Percentiles rank a stretch among this genome's conserved stretches.
Conservation (phyloP, 2,797 vertebrate species). For the Coregonus ussuriensis region DNA sequence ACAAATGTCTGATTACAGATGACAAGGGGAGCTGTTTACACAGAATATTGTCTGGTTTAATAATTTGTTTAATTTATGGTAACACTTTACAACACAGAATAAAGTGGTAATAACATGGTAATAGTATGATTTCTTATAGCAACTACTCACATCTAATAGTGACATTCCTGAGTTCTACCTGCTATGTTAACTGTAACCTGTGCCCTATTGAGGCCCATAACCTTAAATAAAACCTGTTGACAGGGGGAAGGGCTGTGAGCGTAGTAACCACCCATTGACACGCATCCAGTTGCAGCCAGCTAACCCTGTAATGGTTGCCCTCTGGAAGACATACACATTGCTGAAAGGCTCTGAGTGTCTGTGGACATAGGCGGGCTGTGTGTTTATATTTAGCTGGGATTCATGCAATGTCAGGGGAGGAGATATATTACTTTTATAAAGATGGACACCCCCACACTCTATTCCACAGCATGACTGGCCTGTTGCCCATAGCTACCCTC, state of each 20-base stretch:
- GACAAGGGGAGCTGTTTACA: too few species aligned
- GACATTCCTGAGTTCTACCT: background rate
- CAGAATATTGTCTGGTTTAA: too few species aligned
- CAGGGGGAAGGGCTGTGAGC: background rate
- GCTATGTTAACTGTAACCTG: background rate
- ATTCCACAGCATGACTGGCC: conserved; percentile 19
- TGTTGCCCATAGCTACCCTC: conserved; percentile 20
- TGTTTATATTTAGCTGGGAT: conserved; percentile 53
- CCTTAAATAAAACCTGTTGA: background rate
- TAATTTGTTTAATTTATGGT: too few species aligned
- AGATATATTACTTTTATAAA: conserved; percentile 31
- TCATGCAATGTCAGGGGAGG: conserved; percentile 27
- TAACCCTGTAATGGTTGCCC: conserved; percentile 13
- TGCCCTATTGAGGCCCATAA: background rate
- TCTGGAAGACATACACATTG: conserved; percentile 27
- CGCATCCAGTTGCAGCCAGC: conserved; percentile 7
- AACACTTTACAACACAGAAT: too few species aligned
- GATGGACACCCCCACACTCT: conserved; percentile 10
- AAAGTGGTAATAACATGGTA: too few species aligned
- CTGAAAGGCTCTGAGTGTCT: conserved; percentile 43
- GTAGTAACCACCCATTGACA: conserved; percentile 5
- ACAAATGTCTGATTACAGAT: too few species aligned
- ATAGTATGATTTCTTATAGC: too few species aligned
- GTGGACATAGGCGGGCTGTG: conserved; percentile 25
- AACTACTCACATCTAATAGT: too few species aligned